Percentiles rank a stretch among this genome's conserved stretches.
These are phyloP conservation scores for Vesta saturnalis DNA, from an alignment of 2,888 invertebrate species.

Conservation along the genomic window DNA sequence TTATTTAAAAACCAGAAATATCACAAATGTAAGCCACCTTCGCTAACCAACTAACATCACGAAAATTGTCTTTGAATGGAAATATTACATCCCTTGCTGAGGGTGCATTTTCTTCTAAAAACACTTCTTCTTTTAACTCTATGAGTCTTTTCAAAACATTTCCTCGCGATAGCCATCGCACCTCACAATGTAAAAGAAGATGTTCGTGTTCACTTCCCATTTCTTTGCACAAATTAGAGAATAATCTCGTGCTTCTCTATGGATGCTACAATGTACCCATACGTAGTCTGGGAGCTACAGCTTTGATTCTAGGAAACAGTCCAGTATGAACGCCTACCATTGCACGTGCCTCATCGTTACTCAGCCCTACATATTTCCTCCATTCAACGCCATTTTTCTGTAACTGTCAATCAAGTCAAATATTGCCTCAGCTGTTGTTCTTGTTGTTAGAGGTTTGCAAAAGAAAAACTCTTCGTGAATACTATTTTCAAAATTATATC, in stretches of 20 bases:
- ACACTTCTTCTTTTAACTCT: constrained; percentile 7
- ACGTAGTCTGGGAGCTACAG: constrained; percentile 10
- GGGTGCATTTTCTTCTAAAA: constrained; percentile 7
- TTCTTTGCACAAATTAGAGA: constrained; percentile 20
- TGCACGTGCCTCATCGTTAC: neutral
- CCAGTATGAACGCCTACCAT: neutral
- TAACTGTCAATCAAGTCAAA: constrained; percentile 41
- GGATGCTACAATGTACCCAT: constrained; percentile 17
- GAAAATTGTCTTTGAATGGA: constrained; percentile 3
- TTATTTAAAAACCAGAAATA: constrained; percentile 3
- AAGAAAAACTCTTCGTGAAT: constrained; percentile 17
- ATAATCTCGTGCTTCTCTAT: constrained; percentile 19
- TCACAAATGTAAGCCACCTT: constrained; percentile 1
- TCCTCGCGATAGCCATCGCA: no score
- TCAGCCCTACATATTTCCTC: no score
- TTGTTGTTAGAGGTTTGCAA: constrained; percentile 10
- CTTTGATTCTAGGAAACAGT: constrained; percentile 9
- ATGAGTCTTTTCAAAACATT: neutral
- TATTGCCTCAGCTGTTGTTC: constrained; percentile 36
- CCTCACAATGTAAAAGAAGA: constrained; percentile 19
- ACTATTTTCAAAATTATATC: constrained; percentile 15
- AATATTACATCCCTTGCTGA: constrained; percentile 14
- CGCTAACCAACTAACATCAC: constrained; percentile 9
- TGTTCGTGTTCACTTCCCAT: constrained; percentile 21
- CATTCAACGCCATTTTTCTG: neutral